Percentiles rank a stretch among this genome's conserved stretches.
phyloP scores from a whole-genome alignment of 2,888 invertebrate genomes.

The Ceriagrion tenellum region DNA sequence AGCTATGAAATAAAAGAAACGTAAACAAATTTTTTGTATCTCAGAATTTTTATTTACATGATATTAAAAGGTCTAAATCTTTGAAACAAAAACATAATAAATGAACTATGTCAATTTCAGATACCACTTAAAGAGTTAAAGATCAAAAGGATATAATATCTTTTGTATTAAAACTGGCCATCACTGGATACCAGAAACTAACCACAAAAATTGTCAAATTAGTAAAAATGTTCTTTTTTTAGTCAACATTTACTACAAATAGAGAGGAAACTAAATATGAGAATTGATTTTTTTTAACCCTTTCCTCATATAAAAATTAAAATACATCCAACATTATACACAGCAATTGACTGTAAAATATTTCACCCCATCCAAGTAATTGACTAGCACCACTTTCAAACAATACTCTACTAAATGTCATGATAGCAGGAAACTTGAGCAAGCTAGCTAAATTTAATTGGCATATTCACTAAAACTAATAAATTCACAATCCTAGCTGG shows the following conservation, averaged over 20 bases:
- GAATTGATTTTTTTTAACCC: constrained; percentile 1
- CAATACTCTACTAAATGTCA: constrained; percentile 56
- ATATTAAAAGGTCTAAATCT: constrained; percentile 22
- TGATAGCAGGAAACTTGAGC: constrained; percentile 65
- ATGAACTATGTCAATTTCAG: background rate
- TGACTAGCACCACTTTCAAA: constrained; percentile 66
- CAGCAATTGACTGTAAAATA: constrained; percentile 64
- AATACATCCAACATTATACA: constrained; percentile 59
- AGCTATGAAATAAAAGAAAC: background rate
- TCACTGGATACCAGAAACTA: constrained; percentile 25
- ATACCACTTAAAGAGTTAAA: background rate
- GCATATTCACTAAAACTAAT: constrained; percentile 57
- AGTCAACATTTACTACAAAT: constrained; percentile 24
- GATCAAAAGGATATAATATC: background rate
- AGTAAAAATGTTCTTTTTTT: background rate
- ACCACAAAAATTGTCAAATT: background rate
- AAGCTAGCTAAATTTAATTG: constrained; percentile 55
- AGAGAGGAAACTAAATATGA: constrained; percentile 35
- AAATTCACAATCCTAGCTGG: constrained; percentile 51
- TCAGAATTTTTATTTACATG: constrained; percentile 63
- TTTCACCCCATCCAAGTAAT: constrained; percentile 57
- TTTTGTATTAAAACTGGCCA: background rate
- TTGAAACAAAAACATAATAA: constrained; percentile 30
- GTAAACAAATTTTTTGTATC: background rate
- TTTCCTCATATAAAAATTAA: constrained; percentile 44